phyloP scores from a whole-genome alignment of 2,888 invertebrate genomes.

The Ypsolopha scabrella region DNA sequence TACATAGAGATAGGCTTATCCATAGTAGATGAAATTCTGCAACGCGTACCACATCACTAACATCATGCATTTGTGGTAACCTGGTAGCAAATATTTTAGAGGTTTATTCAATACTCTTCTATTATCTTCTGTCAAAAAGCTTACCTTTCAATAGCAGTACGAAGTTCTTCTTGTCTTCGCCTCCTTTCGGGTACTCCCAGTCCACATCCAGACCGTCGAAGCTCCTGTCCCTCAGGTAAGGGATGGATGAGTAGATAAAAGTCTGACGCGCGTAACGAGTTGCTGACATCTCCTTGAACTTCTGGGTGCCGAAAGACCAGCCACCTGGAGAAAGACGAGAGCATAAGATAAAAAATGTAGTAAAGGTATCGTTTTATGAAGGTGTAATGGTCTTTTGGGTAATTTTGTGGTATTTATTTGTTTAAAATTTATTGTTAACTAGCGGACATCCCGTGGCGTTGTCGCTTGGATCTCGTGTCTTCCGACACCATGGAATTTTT shows the following conservation, averaged over 20 bases:
- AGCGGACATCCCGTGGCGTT: no score
- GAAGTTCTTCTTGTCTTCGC: slow-evolving; percentile 93
- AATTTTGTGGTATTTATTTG: not conserved
- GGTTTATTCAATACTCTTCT: no score
- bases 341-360: not conserved
- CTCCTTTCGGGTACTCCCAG: slow-evolving; percentile 95
- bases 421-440: no score
- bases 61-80: no score
- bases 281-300: slow-evolving; percentile 93
- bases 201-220: slow-evolving; percentile 92
- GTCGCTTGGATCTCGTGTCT: no score
- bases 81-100: no score
- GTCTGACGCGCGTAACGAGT: slow-evolving; percentile 90
- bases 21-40: no score
- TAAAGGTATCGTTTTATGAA: not conserved
- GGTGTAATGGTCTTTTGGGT: not conserved
- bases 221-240: slow-evolving; percentile 86
- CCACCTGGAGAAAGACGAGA: slow-evolving; percentile 73
- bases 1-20: no score
- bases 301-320: slow-evolving; percentile 97
- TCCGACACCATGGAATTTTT: no score
- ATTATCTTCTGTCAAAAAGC: slow-evolving; percentile 10
- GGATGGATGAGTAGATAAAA: slow-evolving; percentile 94
- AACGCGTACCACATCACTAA: no score
- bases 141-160: slow-evolving; percentile 89